Conservation (phyloP, 2,113 vertebrate species). For the Notothenia rossii region DNA sequence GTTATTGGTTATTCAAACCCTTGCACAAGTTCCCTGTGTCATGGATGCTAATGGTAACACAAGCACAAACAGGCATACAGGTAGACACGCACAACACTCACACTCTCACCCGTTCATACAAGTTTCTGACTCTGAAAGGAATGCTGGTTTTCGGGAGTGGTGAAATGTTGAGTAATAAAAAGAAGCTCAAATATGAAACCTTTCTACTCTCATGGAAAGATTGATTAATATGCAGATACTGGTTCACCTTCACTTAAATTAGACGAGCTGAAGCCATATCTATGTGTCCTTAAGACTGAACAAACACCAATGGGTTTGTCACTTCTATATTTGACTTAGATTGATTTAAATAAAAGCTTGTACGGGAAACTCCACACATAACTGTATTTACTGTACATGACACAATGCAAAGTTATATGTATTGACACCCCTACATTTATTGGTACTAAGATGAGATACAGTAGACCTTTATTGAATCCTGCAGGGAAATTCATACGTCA, state of each 20-base stretch:
- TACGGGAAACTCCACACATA: no score
- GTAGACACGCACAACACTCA: not conserved
- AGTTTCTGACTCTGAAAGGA: conserved; percentile 19
- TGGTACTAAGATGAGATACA: no score
- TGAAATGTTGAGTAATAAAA: not conserved
- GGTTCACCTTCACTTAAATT: not conserved
- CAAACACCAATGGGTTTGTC: no score
- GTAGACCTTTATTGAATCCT: no score
- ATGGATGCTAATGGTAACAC: conserved; percentile 2
- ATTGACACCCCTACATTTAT: no score
- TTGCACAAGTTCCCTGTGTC: conserved; percentile 39
- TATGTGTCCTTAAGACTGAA: no score
- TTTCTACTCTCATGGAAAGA: not conserved
- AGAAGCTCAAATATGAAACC: not conserved
- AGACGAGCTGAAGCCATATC: no score
- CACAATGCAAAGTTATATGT: no score
- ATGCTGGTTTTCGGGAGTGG: conserved; percentile 15
- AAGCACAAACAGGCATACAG: conserved; percentile 31
- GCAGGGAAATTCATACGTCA: no score
- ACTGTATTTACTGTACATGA: no score
- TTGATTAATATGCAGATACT: not conserved
- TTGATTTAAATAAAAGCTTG: no score
- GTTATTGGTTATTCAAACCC: conserved; percentile 23
- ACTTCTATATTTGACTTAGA: no score
- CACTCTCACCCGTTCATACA: conserved; percentile 33